Evolutionary conservation across 2,888 invertebrate genomes (phyloP), one percentile per base, ranked within the genome.

Genomic region (Elmis aenea): DNA sequence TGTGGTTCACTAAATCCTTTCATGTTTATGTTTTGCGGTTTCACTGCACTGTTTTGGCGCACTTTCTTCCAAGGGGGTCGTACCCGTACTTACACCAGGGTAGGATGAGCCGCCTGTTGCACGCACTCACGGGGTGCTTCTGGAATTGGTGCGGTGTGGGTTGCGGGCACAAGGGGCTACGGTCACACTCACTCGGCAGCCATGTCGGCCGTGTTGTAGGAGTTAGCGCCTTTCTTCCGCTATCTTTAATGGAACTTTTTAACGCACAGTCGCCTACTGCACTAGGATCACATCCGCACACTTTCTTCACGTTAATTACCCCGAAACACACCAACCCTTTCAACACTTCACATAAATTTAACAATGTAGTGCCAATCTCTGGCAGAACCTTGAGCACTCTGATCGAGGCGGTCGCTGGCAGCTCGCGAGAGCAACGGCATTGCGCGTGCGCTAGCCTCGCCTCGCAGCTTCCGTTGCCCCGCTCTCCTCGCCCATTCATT

Each of bases 311-410:
- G n/a, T n/a, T n/a, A n/a, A n/a, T n/a, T n/a, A n/a, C n/a, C 32
- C 26, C 28, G 26, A 42, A 38, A 43, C 37, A 26, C 23, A 20
- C 24, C 28, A 41, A 31, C 38, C 38, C 31, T 38, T 28, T 13
- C 21, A 26, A 31, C 52, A 51, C 45, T 40, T 28, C 54, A 52
- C 52, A 46, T 42, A 43, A 73, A 72, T 71, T 68, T 70, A 70
- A 72, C 72, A 71, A n/a, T 70, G 67, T 70, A 68, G 71, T 73
- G 71, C 71, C 71, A 68, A 70, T 70, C 69, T 70, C 70, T 72
- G 70, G 72, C 73, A 71, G 68, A 72, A 73, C 73, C 73, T 74
- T 72, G 73, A 71, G 70, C 71, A 71, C 72, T 73, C 73, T 72
- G 60, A 55, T 70, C 70, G 68, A 71, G 72, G 70, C 71, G 71